These are phyloP conservation scores for Salvelinus alpinus DNA, from an alignment of 2,113 vertebrate genomes.

Conservation along the genomic window DNA sequence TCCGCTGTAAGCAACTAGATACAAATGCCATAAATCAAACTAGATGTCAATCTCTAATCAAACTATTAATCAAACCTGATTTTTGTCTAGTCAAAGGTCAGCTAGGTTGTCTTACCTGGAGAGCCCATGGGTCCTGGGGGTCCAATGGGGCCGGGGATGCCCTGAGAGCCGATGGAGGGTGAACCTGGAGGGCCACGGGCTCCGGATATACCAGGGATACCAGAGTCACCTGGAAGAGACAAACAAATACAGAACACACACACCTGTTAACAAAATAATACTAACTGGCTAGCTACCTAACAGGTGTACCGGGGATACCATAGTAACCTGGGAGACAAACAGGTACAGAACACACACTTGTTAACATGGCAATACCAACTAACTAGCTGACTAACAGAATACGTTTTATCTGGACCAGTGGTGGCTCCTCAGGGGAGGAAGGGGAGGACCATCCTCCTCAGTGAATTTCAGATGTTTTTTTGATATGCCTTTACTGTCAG, in stretches of 20 bases:
- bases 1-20: no score
- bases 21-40: no score
- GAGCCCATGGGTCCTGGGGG: conserved; percentile 76
- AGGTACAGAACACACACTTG: neutral
- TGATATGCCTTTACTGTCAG: no score
- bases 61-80: neutral
- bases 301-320: no score
- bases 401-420: neutral
- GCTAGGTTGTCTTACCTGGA: conserved; percentile 75
- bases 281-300: neutral
- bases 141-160: conserved; percentile 77
- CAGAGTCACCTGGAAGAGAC: conserved; percentile 79
- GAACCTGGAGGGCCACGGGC: conserved; percentile 76
- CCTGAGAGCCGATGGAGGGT: conserved; percentile 68
- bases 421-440: no score
- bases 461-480: neutral
- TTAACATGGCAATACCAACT: neutral
- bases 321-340: no score
- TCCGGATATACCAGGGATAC: conserved; percentile 77
- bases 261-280: neutral
- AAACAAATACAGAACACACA: neutral
- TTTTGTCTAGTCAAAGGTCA: neutral
- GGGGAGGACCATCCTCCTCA: no score
- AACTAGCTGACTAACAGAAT: neutral
- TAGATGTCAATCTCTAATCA: neutral